A percentile compares a stretch with the other conserved stretches of the same genome.
Evolutionary conservation across 2,113 vertebrate species (phyloP).

Genomic region (Grammomys dolichurus): DNA sequence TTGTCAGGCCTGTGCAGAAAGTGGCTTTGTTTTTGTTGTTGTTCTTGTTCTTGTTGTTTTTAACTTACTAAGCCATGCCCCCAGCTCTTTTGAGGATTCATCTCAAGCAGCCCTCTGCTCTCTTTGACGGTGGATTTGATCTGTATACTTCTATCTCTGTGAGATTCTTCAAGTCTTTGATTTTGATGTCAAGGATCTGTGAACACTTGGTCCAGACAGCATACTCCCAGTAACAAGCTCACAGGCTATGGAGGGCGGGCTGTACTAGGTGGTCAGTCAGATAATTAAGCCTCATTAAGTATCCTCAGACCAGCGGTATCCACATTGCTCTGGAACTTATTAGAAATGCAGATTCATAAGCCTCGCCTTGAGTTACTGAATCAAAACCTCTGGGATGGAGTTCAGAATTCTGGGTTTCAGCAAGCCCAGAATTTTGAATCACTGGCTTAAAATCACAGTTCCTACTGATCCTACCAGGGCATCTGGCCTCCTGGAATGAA

Average conservation of each 20-base stretch:
- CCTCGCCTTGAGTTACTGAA: background rate
- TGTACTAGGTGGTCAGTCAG: background rate
- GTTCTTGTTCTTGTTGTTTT: background rate
- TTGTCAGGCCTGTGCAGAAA: background rate
- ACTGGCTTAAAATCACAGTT: background rate
- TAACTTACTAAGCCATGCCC: too few species aligned
- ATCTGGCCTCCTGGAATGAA: constrained; percentile 14
- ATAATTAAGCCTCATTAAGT: background rate
- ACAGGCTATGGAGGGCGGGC: background rate
- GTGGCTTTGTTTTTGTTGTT: too few species aligned
- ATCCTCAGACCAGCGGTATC: background rate
- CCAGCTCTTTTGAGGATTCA: background rate
- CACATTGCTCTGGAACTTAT: background rate
- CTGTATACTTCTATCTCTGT: background rate
- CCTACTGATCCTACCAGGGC: background rate
- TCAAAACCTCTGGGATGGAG: background rate
- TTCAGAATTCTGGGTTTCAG: background rate
- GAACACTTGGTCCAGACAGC: background rate
- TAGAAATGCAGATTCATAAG: constrained; percentile 3
- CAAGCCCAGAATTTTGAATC: background rate
- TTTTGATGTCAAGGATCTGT: background rate
- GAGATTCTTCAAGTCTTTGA: background rate
- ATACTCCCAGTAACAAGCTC: background rate
- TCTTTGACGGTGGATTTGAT: background rate
- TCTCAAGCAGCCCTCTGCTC: too few species aligned